phyloP scores from a whole-genome alignment of 2,888 invertebrate species.

The Himalopsyche tibetana region DNA sequence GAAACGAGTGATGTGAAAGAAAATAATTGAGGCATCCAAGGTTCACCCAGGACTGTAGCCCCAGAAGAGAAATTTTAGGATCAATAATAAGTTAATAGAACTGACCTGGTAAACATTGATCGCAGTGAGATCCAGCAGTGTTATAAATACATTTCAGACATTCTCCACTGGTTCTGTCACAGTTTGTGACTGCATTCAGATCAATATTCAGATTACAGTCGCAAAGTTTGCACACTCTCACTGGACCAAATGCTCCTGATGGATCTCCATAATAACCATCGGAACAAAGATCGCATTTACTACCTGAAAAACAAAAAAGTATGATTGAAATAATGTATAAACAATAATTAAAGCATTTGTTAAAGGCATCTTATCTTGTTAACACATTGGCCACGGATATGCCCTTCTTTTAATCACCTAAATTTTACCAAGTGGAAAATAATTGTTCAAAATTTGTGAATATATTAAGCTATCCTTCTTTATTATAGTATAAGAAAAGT shows the following conservation, averaged over 20 bases:
- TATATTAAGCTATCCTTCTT: no score
- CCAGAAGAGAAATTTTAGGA: no score
- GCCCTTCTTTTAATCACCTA: no score
- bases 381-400: no score
- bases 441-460: no score
- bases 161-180: constrained; percentile 95
- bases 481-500: no score
- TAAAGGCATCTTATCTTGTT: no score
- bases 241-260: constrained; percentile 80
- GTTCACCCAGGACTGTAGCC: no score
- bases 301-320: constrained; percentile 74
- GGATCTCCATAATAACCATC: constrained; percentile 98
- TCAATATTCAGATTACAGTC: constrained; percentile 96
- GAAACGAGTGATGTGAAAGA: no score
- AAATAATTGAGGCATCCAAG: no score
- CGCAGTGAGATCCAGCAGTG: constrained; percentile 94
- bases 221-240: constrained; percentile 88
- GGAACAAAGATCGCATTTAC: constrained; percentile 92
- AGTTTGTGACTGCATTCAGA: constrained; percentile 97
- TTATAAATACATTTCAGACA: constrained; percentile 98
- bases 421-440: no score
- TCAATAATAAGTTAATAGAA: background rate
- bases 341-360: background rate
- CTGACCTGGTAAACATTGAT: constrained; percentile 90
- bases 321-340: constrained; percentile 5